Percentiles rank a stretch among this genome's conserved stretches.
Evolutionary conservation across 2,888 invertebrate species (phyloP).

Genomic region (Cheilosia soror): DNA sequence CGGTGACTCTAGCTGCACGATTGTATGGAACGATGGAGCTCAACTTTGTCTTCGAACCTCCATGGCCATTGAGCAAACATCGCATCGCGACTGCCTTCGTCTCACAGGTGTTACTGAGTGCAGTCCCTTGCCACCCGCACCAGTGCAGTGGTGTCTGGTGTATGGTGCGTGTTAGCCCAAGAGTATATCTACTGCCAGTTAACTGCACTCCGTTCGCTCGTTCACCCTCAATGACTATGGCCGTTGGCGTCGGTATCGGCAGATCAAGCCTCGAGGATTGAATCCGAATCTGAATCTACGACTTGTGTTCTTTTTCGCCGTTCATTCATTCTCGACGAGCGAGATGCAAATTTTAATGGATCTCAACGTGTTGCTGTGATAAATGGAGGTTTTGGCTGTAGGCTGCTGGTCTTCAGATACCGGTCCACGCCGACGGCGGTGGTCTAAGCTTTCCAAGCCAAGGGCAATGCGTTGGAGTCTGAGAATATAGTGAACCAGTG

Average conservation of each 20-base stretch:
- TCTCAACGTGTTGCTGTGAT: constrained; percentile 40
- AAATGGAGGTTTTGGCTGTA: constrained; percentile 44
- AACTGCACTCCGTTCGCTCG: constrained; percentile 37
- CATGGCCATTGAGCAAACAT: constrained; percentile 59
- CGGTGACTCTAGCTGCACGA: constrained; percentile 39
- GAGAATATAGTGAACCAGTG: constrained; percentile 1
- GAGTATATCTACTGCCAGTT: constrained; percentile 18
- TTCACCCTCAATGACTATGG: constrained; percentile 58
- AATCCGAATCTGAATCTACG: constrained; percentile 15
- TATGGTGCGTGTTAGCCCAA: constrained; percentile 58
- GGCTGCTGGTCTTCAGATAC: constrained; percentile 52
- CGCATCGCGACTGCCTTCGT: constrained; percentile 27
- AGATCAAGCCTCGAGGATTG: constrained; percentile 56
- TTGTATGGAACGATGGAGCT: constrained; percentile 19
- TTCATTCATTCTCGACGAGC: constrained; percentile 44
- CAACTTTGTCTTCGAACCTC: constrained; percentile 43
- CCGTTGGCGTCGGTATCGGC: constrained; percentile 43
- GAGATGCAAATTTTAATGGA: constrained; percentile 54
- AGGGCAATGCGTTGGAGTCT: constrained; percentile 59
- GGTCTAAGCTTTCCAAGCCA: constrained; percentile 29
- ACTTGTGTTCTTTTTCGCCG: constrained; percentile 30
- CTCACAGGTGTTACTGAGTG: constrained; percentile 58
- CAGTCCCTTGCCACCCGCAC: constrained; percentile 3
- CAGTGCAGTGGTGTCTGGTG: not conserved
- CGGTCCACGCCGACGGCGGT: constrained; percentile 2